Conservation (phyloP, 2,888 invertebrate species). For the Polymixis flavicincta region DNA sequence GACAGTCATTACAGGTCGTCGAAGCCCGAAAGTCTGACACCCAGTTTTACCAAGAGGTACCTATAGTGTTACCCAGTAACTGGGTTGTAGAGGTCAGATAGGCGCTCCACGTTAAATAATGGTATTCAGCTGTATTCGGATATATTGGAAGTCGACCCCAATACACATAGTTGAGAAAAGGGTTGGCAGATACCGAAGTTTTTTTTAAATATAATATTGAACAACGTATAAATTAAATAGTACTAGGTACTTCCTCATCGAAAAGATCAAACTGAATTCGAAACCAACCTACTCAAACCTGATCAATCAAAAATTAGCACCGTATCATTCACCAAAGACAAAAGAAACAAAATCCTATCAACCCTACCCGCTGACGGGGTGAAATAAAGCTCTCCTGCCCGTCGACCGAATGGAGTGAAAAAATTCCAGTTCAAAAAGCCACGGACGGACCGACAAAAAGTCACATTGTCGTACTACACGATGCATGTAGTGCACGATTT, state of each 20-base stretch:
- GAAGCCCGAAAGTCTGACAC: no score
- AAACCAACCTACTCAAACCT: background rate
- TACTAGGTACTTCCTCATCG: background rate
- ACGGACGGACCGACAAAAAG: constrained; percentile 80
- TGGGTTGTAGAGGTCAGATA: no score
- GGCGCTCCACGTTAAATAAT: no score
- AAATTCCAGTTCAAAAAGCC: constrained; percentile 89
- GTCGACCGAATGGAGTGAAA: constrained; percentile 85
- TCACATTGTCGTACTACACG: constrained; percentile 78
- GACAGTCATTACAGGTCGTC: no score
- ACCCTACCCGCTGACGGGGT: constrained; percentile 81
- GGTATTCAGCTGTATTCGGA: no score
- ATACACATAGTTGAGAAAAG: no score
- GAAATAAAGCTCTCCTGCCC: constrained; percentile 81
- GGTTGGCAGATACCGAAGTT: background rate
- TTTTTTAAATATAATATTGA: background rate
- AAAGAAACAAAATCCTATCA: constrained; percentile 66
- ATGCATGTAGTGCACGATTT: constrained; percentile 73
- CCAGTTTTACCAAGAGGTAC: no score
- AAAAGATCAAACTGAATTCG: background rate
- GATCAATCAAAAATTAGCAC: constrained; percentile 32
- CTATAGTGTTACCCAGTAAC: no score
- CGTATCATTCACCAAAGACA: constrained; percentile 2
- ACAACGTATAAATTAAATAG: background rate
- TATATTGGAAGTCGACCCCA: no score